Evolutionary conservation across 2,888 invertebrate species (phyloP).

Genomic region (Nemurella pictetii): DNA sequence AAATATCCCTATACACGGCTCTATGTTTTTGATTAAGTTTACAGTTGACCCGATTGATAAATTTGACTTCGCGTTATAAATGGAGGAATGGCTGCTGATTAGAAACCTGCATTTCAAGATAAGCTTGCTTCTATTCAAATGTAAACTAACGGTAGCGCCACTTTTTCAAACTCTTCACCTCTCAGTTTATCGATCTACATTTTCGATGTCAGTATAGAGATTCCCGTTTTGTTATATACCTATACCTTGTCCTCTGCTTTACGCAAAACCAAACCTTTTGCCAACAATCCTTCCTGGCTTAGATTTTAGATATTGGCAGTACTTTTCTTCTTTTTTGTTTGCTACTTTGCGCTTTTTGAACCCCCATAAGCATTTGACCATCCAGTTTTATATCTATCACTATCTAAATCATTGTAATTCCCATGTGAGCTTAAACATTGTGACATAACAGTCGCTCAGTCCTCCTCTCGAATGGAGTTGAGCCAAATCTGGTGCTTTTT

Average conservation of each 20-base stretch:
- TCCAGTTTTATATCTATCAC: neutral
- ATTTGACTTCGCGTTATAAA: neutral
- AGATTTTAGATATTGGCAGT: neutral
- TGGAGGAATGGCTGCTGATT: neutral
- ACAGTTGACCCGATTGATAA: neutral
- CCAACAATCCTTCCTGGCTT: neutral
- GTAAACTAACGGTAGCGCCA: neutral
- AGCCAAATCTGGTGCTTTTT: neutral
- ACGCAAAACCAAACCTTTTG: too few species aligned
- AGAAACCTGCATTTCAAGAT: neutral
- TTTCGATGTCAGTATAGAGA: neutral
- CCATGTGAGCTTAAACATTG: neutral
- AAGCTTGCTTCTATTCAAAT: neutral
- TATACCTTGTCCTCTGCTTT: too few species aligned
- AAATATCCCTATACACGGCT: too few species aligned
- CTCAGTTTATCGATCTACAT: neutral
- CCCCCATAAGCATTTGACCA: constrained; percentile 1
- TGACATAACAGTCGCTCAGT: neutral
- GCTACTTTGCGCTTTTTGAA: neutral
- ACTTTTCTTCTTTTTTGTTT: neutral
- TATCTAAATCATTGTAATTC: constrained; percentile 12
- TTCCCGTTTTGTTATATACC: too few species aligned
- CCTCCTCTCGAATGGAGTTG: neutral
- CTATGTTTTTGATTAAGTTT: neutral
- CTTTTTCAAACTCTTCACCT: neutral